These are phyloP conservation scores for Oeneis ivallda DNA, from an alignment of 2,888 invertebrate genomes.

Conservation along the genomic window DNA sequence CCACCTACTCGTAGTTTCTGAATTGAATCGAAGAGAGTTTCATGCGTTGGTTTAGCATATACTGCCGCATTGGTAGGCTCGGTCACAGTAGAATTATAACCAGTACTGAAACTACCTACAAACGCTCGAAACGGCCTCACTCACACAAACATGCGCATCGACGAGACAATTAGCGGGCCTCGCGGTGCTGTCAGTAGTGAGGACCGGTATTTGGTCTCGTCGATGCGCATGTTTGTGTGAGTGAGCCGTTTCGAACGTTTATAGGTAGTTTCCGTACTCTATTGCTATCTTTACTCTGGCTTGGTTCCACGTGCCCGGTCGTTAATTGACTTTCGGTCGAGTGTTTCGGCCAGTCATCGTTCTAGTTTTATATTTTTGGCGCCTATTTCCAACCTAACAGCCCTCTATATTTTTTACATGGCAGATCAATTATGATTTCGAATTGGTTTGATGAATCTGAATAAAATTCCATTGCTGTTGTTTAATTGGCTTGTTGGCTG, in stretches of 20 bases:
- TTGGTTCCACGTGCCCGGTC: conserved; percentile 66
- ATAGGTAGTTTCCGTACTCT: too few species aligned
- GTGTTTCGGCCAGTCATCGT: conserved; percentile 77
- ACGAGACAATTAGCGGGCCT: too few species aligned
- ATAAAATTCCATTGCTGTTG: conserved; percentile 79
- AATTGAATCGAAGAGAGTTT: conserved; percentile 7
- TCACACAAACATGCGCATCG: too few species aligned
- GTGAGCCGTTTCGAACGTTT: too few species aligned
- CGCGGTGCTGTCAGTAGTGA: too few species aligned
- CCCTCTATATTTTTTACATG: conserved; percentile 78
- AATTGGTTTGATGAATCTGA: conserved; percentile 81
- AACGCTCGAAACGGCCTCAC: too few species aligned
- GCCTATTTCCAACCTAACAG: conserved; percentile 76
- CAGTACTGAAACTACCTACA: too few species aligned
- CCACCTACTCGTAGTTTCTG: too few species aligned
- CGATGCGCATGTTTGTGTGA: too few species aligned
- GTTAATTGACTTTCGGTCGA: conserved; percentile 77
- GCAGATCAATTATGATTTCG: conserved; percentile 80
- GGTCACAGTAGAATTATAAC: too few species aligned
- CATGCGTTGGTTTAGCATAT: conserved; percentile 44
- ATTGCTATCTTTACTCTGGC: too few species aligned
- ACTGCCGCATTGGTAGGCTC: conserved; percentile 53
- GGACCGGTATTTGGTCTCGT: too few species aligned
- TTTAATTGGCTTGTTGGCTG: conserved; percentile 76
- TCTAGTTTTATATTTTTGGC: conserved; percentile 79